phyloP scores from a whole-genome alignment of 2,113 vertebrate species.

The Pyxicephalus adspersus region DNA sequence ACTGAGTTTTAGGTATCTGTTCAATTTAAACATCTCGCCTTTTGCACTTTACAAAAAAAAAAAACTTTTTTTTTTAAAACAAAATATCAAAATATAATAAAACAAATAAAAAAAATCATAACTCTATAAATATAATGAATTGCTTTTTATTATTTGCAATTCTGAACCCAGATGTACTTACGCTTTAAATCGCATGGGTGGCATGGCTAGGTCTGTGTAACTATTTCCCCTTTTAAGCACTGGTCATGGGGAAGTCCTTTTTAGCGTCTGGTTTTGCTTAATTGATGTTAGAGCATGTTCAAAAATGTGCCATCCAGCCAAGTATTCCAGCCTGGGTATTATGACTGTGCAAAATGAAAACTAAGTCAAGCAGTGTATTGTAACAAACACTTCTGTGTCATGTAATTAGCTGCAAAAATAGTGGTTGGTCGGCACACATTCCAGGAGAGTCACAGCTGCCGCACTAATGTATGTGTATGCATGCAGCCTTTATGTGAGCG shows the following conservation, averaged over 20 bases:
- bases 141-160: no score
- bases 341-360: constrained; percentile 4
- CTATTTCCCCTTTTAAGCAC: not conserved
- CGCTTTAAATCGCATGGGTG: no score
- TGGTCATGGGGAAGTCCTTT: not conserved
- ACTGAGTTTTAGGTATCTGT: no score
- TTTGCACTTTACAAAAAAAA: no score
- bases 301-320: not conserved
- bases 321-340: not conserved
- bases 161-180: no score
- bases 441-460: constrained; percentile 26
- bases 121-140: no score
- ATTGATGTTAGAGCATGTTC: constrained; percentile 11
- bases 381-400: constrained; percentile 41
- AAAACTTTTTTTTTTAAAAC: no score
- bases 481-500: constrained; percentile 36
- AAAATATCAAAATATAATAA: no score
- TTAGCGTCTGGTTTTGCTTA: not conserved
- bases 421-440: constrained; percentile 32
- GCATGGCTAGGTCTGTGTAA: no score
- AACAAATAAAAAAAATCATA: no score
- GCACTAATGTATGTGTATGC: constrained; percentile 21
- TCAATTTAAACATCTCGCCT: no score
- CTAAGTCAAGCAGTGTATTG: constrained; percentile 15
- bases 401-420: constrained; percentile 24